Evolutionary conservation across 2,113 vertebrate species (phyloP).

Genomic region (Pseudolaguvia tuberculata): DNA sequence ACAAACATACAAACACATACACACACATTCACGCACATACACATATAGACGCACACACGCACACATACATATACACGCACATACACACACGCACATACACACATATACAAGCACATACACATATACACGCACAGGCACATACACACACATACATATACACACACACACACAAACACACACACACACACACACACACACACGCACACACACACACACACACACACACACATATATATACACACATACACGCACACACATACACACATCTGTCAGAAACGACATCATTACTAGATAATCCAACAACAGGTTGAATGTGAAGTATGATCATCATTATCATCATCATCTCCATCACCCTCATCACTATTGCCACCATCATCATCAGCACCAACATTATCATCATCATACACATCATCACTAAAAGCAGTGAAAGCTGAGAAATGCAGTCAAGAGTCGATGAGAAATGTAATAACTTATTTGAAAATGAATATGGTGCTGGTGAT

Average conservation of each 20-base stretch:
- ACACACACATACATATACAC: background rate
- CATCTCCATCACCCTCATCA: too few species aligned
- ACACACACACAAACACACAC: background rate
- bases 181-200: slow-evolving; percentile 1
- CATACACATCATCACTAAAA: too few species aligned
- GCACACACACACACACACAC: background rate
- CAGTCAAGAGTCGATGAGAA: too few species aligned
- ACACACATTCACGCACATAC: background rate
- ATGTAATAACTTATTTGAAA: too few species aligned
- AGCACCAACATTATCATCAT: too few species aligned
- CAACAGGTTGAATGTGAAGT: too few species aligned
- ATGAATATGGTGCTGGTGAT: too few species aligned
- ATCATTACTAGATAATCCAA: background rate
- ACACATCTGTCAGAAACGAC: background rate
- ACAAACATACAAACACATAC: background rate
- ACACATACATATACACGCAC: background rate
- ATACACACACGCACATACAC: slow-evolving; percentile 5
- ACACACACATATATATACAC: slow-evolving; percentile 4
- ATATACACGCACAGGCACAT: slow-evolving; percentile 1
- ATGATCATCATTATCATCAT: too few species aligned
- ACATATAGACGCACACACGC: too few species aligned
- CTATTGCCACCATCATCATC: too few species aligned
- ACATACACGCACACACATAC: background rate
- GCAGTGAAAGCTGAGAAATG: too few species aligned
- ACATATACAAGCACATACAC: background rate